A percentile compares a stretch with the other conserved stretches of the same genome.
phyloP scores from a whole-genome alignment of 2,797 vertebrate genomes.

The Amphiprion clarkii region DNA sequence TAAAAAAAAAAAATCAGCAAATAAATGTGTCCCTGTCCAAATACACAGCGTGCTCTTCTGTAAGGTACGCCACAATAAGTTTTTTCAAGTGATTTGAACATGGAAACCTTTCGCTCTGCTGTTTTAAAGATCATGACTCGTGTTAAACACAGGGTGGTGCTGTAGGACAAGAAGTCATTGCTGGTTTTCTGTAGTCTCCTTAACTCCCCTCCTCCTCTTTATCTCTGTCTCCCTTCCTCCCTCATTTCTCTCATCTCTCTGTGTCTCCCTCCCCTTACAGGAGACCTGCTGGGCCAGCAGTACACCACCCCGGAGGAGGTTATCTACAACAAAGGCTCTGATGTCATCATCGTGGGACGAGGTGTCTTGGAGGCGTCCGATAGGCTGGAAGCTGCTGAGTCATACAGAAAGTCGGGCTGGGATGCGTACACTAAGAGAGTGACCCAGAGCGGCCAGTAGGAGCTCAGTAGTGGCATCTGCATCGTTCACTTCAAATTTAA shows the following conservation, averaged over 20 bases:
- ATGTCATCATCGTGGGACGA: conserved; percentile 95
- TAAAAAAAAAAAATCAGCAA: background rate
- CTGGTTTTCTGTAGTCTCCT: background rate
- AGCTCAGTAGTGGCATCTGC: background rate
- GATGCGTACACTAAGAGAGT: conserved; percentile 89
- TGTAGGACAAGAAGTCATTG: conserved; percentile 25
- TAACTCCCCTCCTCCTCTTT: too few species aligned
- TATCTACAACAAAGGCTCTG: conserved; percentile 88
- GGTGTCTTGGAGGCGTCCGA: conserved; percentile 89
- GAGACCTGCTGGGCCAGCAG: conserved; percentile 92
- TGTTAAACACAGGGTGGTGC: conserved; percentile 66
- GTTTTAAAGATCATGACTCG: background rate
- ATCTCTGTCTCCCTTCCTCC: background rate
- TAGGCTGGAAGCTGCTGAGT: conserved; percentile 86
- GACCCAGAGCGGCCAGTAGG: conserved; percentile 37
- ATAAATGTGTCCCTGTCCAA: background rate
- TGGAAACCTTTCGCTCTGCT: background rate
- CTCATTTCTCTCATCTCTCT: background rate
- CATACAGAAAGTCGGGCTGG: conserved; percentile 92
- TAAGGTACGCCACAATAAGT: too few species aligned
- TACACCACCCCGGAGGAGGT: conserved; percentile 92
- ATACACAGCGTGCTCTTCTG: background rate
- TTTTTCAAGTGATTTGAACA: background rate
- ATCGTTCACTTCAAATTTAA: background rate
- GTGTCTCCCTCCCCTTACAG: conserved; percentile 71